Base-by-base conservation (phyloP, 2,888 invertebrate genomes). In the Willowsia nigromaculata region DNA sequence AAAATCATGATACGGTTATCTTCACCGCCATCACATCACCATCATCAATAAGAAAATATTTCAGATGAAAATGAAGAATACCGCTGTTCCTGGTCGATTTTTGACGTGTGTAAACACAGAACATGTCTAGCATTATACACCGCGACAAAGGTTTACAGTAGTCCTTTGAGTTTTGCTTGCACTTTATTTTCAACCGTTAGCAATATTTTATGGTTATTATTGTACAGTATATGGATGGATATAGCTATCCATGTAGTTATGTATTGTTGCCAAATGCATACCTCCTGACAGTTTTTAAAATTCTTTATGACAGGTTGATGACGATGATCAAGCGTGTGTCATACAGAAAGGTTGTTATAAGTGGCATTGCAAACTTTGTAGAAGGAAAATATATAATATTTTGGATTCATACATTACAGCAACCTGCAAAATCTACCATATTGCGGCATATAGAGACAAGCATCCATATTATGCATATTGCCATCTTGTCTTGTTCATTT, bases 281-380 rank as follows among this genome's bases (percentile, higher is more conserved):
- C 47, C 47, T 71, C 47, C 25, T 62, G 76, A 80, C 78, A 78
- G 50, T 80, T 85, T 85, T 62, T 78, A 65, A 27, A 43, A 85
- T 78, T 84, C 25, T 43, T 40, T 59, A 47, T 78, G 78, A 78
- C 78, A 80, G 37, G 40, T 68, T 37, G 76, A 85, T 76, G 85
- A 71, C 74, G 71, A 85, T 85, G 85, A 76, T 37, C 85, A 85
- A 47, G 85, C 25, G 59, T 59, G 50, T 33, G 85, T 27, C 59
- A 68, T 56, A 22, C 56, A 56, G 22, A 22, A 13, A 9, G 4
- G 37, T 4, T 37, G 37, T 43, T 37, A 43, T 9, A 43, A 13
- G 13, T 13, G 1, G 43, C 13, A 9, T 43, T 43, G 43, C 4
- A 43, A 43, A 43, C 43, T 13, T 43, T 43, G 13, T 9, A 43